Evolutionary conservation across 2,888 invertebrate genomes (phyloP), one percentile per base, ranked within the genome.

Genomic region (Cheilosia scutellata): DNA sequence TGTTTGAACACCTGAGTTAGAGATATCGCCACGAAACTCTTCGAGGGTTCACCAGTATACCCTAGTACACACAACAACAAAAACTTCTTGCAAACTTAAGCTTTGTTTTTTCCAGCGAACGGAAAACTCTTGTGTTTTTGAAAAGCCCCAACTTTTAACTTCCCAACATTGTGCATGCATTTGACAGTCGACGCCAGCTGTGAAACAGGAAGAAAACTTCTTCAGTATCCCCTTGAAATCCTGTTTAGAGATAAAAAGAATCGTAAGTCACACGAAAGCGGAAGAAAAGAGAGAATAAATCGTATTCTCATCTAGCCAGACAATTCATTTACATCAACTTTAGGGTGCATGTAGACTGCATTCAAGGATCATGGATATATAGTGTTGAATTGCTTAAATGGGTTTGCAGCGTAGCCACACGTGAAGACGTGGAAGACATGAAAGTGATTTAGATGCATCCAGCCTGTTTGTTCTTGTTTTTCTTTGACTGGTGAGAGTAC

Each of bases 131-230:
- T 20, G 7, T 7, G 16, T 9, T 16, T 47, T 7, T 37, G 37
- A 37, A 4, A 16, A 47, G 20, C 47, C 16, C 16, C 16, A 55
- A 55, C 55, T 31, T n/a, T 29, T 33, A 33, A 55, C 31, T 55
- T 4, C 7, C 7, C 16, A 31, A 9, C 7, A 5, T 13, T 33
- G 55, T 55, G 55, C 16, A 31, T 55, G 31, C 55, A 31, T 16
- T 55, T 20, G 16, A 33, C 27, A 29, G 11, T 29, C 47, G 47
- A 47, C 27, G 25, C 51, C 51, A 53, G 29, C 20, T 4, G 13
- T 33, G 31, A 55, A 55, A 55, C n/a, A 53, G 29, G 29, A 53
- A 27, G 16, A 31, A 55, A 55, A 33, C 55, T 55, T 55, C 31
- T 55, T 9, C 55, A 31, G n/a, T 6, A n/a, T 16, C 13, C 55